These are phyloP conservation scores for Folsomia candida DNA, from an alignment of 2,888 invertebrate genomes.

Conservation along the genomic window DNA sequence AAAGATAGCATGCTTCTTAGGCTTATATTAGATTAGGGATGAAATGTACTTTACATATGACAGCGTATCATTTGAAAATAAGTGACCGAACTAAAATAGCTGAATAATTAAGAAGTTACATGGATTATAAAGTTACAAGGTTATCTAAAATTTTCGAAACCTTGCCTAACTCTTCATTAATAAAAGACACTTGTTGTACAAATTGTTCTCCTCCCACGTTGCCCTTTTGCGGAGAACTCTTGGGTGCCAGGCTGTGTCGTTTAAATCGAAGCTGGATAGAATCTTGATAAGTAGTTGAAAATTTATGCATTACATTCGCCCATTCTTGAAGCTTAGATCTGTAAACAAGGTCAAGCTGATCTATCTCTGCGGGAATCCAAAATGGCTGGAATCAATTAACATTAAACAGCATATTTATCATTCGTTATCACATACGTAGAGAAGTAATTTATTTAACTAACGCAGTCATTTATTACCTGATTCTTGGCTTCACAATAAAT, in stretches of 20 bases:
- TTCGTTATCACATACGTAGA: background rate
- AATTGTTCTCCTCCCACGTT: background rate
- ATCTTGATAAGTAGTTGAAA: background rate
- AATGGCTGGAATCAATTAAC: background rate
- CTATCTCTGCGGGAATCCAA: background rate
- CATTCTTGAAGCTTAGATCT: background rate
- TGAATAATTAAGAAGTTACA: too few species aligned
- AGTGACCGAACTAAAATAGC: too few species aligned
- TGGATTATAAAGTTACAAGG: background rate
- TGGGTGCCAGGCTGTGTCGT: constrained; percentile 2
- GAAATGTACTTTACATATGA: too few species aligned
- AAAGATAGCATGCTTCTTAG: background rate
- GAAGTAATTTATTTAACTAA: background rate
- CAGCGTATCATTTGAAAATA: too few species aligned
- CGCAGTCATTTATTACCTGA: background rate
- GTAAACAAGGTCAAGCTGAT: background rate
- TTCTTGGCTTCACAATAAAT: background rate
- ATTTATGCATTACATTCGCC: background rate
- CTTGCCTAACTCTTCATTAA: background rate
- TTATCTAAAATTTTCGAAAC: constrained; percentile 7
- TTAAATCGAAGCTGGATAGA: background rate
- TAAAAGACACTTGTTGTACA: background rate
- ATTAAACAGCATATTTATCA: background rate
- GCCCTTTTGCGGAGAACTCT: background rate
- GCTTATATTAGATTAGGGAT: background rate